Conservation (phyloP, 2,797 vertebrate genomes). For the Chiroxiphia lanceolata region DNA sequence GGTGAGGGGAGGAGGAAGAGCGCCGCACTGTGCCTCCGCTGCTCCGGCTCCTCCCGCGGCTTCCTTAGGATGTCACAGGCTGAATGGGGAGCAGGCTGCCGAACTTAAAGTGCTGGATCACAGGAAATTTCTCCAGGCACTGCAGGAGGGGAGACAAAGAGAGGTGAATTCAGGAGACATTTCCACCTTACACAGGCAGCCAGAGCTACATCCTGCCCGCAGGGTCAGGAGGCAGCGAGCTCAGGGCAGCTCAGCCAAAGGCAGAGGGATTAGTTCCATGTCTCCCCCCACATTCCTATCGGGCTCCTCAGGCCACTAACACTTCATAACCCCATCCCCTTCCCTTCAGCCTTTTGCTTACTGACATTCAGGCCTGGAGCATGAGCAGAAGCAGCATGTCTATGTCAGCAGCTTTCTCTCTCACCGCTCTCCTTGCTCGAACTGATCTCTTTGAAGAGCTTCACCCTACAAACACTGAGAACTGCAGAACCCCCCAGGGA, state of each 20-base stretch:
- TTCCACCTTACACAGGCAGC: not conserved
- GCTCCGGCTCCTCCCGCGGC: not conserved
- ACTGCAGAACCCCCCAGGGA: not conserved
- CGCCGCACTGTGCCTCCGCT: not conserved
- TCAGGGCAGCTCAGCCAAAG: not conserved
- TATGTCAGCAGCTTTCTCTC: not conserved
- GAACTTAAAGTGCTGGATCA: conserved; percentile 99
- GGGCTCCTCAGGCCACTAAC: not conserved
- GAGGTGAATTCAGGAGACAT: not conserved
- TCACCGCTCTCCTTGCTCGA: not conserved
- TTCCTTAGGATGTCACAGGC: conserved; percentile 84
- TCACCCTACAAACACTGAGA: not conserved
- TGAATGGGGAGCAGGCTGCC: conserved; percentile 96
- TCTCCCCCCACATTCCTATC: not conserved
- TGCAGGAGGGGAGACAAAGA: conserved; percentile 59
- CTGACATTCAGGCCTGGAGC: not conserved
- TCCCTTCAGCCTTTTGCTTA: not conserved
- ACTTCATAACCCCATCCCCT: not conserved
- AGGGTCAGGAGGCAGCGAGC: not conserved
- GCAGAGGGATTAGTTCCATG: not conserved
- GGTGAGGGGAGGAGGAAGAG: conserved; percentile 30
- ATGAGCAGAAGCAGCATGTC: not conserved
- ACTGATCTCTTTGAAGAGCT: not conserved
- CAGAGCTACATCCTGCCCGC: not conserved
- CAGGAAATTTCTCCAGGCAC: conserved; percentile 99